A percentile compares a stretch with the other conserved stretches of the same genome.
Evolutionary conservation across 2,888 invertebrate species (phyloP).

Genomic region (Gari tellinella): DNA sequence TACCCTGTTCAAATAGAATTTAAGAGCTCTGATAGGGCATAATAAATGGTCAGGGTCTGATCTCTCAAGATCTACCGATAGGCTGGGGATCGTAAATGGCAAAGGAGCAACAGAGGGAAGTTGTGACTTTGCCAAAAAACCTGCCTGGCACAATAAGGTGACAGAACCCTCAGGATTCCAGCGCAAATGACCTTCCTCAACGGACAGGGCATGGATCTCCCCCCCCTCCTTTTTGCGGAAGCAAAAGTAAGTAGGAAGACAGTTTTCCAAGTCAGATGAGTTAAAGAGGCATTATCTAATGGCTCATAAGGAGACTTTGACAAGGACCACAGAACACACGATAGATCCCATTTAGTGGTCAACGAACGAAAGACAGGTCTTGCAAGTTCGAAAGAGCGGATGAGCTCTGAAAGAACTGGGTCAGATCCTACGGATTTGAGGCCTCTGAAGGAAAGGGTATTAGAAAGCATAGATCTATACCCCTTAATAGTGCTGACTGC

Average conservation of each 20-base stretch:
- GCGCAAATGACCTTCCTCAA: neutral
- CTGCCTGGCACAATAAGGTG: neutral
- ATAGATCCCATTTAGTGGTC: constrained; percentile 5
- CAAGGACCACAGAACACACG: constrained; percentile 2
- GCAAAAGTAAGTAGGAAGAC: no score
- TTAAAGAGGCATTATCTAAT: no score
- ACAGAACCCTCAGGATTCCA: constrained; percentile 1
- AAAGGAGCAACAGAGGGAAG: neutral
- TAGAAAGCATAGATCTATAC: neutral
- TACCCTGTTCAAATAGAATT: neutral
- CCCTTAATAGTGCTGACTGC: neutral
- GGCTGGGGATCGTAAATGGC: neutral
- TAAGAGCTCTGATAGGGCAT: neutral
- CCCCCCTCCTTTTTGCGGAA: neutral
- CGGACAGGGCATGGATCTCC: constrained; percentile 13
- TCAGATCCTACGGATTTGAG: neutral
- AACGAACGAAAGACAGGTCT: neutral
- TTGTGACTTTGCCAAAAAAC: neutral
- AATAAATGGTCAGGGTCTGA: neutral
- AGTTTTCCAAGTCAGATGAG: no score
- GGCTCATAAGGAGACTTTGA: neutral
- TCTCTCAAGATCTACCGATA: neutral
- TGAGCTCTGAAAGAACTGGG: neutral
- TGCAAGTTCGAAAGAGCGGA: neutral
- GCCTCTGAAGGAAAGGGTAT: constrained; percentile 1